A percentile compares a stretch with the other conserved stretches of the same genome.
These are phyloP conservation scores for Anas capensis DNA, from an alignment of 2,797 vertebrate genomes.

Conservation along the genomic window DNA sequence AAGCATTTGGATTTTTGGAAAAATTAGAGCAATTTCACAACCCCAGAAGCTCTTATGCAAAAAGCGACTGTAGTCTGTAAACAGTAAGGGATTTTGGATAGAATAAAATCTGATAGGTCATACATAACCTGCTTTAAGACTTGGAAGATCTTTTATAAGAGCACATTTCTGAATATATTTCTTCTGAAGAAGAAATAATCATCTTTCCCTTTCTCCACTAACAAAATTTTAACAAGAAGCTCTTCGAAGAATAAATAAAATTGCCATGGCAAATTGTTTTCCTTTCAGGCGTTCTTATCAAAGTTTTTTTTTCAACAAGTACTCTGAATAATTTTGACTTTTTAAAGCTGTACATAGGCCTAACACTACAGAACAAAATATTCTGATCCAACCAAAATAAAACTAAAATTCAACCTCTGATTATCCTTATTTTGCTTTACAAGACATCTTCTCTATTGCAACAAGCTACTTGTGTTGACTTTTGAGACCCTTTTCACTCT, in stretches of 20 bases:
- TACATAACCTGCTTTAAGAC: neutral
- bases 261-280: constrained; percentile 1
- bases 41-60: neutral
- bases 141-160: neutral
- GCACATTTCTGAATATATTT: neutral
- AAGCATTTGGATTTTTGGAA: neutral
- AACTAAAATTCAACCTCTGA: neutral
- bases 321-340: constrained; percentile 10
- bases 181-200: neutral
- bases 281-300: neutral
- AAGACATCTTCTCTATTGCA: neutral
- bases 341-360: neutral
- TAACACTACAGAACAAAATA: neutral
- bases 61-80: neutral
- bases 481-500: neutral
- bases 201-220: neutral
- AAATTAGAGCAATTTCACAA: neutral
- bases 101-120: neutral
- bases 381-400: neutral
- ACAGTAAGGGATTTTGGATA: neutral
- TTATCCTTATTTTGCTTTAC: neutral
- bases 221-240: constrained; percentile 3
- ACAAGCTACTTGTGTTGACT: neutral
- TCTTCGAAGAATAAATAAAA: constrained; percentile 15
- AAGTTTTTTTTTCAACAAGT: neutral